phyloP scores from a whole-genome alignment of 2,888 invertebrate species.

The Ennomos erosarius region DNA sequence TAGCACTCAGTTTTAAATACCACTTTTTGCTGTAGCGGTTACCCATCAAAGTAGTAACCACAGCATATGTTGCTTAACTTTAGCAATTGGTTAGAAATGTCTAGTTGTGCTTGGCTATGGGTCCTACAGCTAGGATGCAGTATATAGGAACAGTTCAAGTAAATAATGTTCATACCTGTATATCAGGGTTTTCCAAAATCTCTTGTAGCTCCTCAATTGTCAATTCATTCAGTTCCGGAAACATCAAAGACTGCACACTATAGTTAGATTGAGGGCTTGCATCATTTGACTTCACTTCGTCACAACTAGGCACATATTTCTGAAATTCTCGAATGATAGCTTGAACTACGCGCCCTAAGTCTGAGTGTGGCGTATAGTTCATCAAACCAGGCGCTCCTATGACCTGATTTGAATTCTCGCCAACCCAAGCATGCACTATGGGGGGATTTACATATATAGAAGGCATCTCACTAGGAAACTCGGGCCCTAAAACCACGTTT shows the following conservation, averaged over 20 bases:
- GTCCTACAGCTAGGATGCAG: too few species aligned
- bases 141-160: too few species aligned
- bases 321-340: slow-evolving; percentile 92
- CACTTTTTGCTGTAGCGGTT: too few species aligned
- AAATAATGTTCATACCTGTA: slow-evolving; percentile 68
- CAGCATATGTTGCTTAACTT: too few species aligned
- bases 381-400: slow-evolving; percentile 90
- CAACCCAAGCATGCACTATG: slow-evolving; percentile 90
- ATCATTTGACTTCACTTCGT: slow-evolving; percentile 59
- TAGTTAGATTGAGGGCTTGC: slow-evolving; percentile 62
- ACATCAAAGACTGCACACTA: slow-evolving; percentile 60
- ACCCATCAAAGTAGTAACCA: too few species aligned
- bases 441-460: slow-evolving; percentile 87
- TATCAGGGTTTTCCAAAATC: slow-evolving; percentile 88
- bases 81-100: too few species aligned
- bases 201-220: slow-evolving; percentile 88
- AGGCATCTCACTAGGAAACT: slow-evolving; percentile 92
- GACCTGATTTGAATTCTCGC: slow-evolving; percentile 88
- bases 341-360: slow-evolving; percentile 92
- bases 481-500: slow-evolving; percentile 87
- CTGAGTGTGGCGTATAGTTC: slow-evolving; percentile 92
- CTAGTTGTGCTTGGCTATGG: too few species aligned
- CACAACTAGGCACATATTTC: slow-evolving; percentile 74
- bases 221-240: slow-evolving; percentile 70
- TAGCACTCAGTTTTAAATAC: too few species aligned